Percentiles rank a stretch among this genome's conserved stretches.
These are phyloP conservation scores for Sylvicola cinctus DNA, from an alignment of 2,888 invertebrate genomes.

Conservation along the genomic window DNA sequence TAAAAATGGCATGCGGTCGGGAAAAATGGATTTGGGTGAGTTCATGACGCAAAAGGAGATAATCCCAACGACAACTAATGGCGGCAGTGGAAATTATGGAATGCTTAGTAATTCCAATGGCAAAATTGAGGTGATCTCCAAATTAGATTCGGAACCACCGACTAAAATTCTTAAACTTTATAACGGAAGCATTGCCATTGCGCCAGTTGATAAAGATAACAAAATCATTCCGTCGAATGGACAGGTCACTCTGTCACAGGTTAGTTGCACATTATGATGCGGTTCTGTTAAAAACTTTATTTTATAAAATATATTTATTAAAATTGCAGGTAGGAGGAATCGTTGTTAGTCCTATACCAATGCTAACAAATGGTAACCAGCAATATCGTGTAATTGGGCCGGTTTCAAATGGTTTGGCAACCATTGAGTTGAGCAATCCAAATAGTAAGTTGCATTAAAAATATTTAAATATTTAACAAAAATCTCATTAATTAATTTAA, in stretches of 20 bases:
- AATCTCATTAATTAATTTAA: not conserved
- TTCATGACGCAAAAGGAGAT: no score
- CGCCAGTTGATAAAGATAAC: slow-evolving; percentile 12
- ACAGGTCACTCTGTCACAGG: slow-evolving; percentile 12
- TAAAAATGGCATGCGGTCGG: slow-evolving; percentile 1
- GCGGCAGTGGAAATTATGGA: slow-evolving; percentile 2
- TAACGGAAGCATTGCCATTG: slow-evolving; percentile 11
- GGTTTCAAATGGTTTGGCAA: slow-evolving; percentile 12
- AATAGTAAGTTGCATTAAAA: slow-evolving; percentile 4
- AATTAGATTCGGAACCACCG: no score
- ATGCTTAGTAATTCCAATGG: no score
- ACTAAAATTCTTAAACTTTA: slow-evolving; percentile 17
- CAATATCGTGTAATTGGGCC: slow-evolving; percentile 12
- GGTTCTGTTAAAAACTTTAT: no score
- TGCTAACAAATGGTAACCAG: no score
- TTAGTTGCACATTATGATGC: no score
- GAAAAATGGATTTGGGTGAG: no score
- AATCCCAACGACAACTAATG: no score
- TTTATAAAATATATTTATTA: not conserved
- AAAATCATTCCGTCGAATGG: slow-evolving; percentile 9
- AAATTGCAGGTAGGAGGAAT: slow-evolving; percentile 12
- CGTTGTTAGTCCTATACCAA: slow-evolving; percentile 23
- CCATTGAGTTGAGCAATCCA: slow-evolving; percentile 12
- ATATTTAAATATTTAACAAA: not conserved
- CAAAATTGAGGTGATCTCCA: slow-evolving; percentile 7